Evolutionary conservation across 2,113 vertebrate genomes (phyloP), one percentile per base, ranked within the genome.

Genomic region (Macaca fascicularis): DNA sequence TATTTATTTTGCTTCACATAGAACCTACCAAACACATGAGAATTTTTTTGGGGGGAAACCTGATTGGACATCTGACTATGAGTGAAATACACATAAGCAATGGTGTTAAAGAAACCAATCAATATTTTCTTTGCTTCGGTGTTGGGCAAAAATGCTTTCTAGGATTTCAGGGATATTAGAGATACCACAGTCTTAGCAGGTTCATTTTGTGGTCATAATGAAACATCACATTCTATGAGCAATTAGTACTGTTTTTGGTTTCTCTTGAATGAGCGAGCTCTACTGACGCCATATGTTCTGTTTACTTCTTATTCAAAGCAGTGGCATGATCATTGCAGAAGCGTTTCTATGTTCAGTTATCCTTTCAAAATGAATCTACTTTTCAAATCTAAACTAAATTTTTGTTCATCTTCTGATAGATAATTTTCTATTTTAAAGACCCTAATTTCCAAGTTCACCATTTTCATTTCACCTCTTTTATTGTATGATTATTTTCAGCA

Each of bases 281-380:
- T 85, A 35, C 23, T 50, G 67, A 81, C 48, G 19, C 9, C 22
- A 20, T 81, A 30, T 45, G 45, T 48, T 92, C 30, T 91, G 1
- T 87, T 79, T 83, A 23, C 57, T 97, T 93, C 40, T 86, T 95
- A 86, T 61, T 74, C 72, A 93, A 92, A 93, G 38, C 84, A 59
- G 30, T 80, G 52, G 83, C n/a, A 80, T 22, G 30, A 5, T 81
- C 84, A 93, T 38, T 74, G 38, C 11, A 89, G 40, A 93, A 76
- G 64, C 3, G 30, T 89, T 30, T 13, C 16, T 92, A 20, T 80
- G 32, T 16, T 83, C 38, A 32, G 57, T 76, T 72, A 59, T 78
- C 2, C 30, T 97, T 94, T 93, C 59, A 55, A 55, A 90, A 89
- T 78, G 32, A 74, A 89, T 17, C 35, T 84, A 8, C 35, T 85